Base-by-base conservation (phyloP, 2,888 invertebrate species). In the Stictocephala bisonia region DNA sequence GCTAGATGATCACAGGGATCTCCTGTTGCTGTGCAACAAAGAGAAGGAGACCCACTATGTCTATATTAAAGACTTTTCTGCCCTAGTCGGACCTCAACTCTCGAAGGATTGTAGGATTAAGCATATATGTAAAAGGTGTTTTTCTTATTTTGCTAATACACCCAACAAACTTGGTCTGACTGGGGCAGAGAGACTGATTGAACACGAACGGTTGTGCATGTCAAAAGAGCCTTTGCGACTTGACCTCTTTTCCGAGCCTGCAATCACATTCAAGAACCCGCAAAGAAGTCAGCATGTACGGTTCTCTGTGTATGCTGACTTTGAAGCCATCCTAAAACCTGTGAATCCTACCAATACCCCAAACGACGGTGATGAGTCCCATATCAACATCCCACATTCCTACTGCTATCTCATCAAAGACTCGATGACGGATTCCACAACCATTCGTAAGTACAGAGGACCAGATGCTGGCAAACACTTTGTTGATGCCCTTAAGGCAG, bases 111-210 rank as follows among this genome's bases (percentile, higher is more conserved):
- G 3, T 4, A n/a, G n/a, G 15, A 15, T 1, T 11, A 26, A 24
- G 3, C 22, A 66, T 35, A 3, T 20, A n/a, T 50, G 50, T 31
- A 44, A 71, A 20, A 51, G 56, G 29, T 73, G 68, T 27, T 53
- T 73, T 41, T 11, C 68, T 1, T 56, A 27, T n/a, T 71, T n/a
- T n/a, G n/a, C n/a, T n/a, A n/a, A n/a, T n/a, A n/a, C n/a, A n/a
- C n/a, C n/a, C n/a, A n/a, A n/a, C n/a, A n/a, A n/a, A n/a, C n/a
- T n/a, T n/a, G n/a, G n/a, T n/a, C n/a, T n/a, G n/a, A n/a, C n/a
- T n/a, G n/a, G n/a, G n/a, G n/a, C n/a, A n/a, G n/a, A n/a, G n/a
- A n/a, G n/a, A n/a, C n/a, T n/a, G n/a, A n/a, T n/a, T n/a, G n/a
- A n/a, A n/a, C n/a, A n/a, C n/a, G n/a, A n/a, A n/a, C n/a, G n/a